Evolutionary conservation across 1,140 invertebrate species (phyloP).

Genomic region (Odontomachus brunneus): DNA sequence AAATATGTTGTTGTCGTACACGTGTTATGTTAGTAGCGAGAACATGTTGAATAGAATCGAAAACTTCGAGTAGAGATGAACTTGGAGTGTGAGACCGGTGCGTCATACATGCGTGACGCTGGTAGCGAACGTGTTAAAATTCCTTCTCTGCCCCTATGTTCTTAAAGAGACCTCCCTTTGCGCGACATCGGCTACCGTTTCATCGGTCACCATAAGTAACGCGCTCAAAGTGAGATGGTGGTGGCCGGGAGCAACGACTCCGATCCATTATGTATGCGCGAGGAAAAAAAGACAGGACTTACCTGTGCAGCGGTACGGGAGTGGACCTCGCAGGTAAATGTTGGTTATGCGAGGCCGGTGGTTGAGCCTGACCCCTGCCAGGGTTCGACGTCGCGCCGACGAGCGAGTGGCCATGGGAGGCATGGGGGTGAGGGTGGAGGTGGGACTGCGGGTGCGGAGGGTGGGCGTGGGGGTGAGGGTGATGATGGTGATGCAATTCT

Average conservation of each 20-base stretch:
- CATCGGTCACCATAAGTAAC: too few relatives aligned
- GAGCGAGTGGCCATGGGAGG: constrained; percentile 81
- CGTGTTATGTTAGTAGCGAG: too few relatives aligned
- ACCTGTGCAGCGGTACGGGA: constrained; percentile 83
- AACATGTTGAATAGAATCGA: too few relatives aligned
- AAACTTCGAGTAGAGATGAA: too few relatives aligned
- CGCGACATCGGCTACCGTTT: too few relatives aligned
- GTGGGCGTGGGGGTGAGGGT: constrained; percentile 81
- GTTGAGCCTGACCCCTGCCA: constrained; percentile 82
- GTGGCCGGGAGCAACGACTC: constrained; percentile 6
- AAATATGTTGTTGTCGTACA: too few relatives aligned
- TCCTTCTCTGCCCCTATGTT: too few relatives aligned
- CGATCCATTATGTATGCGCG: neutral
- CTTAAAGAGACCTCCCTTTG: too few relatives aligned
- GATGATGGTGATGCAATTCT: constrained; percentile 84
- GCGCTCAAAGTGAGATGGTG: too few relatives aligned
- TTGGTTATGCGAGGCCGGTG: constrained; percentile 83
- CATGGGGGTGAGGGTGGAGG: constrained; percentile 80
- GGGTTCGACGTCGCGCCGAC: constrained; percentile 81
- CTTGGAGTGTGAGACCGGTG: too few relatives aligned
- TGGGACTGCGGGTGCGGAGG: constrained; percentile 82
- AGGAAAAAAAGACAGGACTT: constrained; percentile 39
- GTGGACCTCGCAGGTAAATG: constrained; percentile 83
- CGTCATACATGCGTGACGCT: too few relatives aligned
- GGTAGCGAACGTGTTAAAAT: too few relatives aligned